Evolutionary conservation across 2,113 vertebrate genomes (phyloP).

Genomic region (Falcunculus frontatus): DNA sequence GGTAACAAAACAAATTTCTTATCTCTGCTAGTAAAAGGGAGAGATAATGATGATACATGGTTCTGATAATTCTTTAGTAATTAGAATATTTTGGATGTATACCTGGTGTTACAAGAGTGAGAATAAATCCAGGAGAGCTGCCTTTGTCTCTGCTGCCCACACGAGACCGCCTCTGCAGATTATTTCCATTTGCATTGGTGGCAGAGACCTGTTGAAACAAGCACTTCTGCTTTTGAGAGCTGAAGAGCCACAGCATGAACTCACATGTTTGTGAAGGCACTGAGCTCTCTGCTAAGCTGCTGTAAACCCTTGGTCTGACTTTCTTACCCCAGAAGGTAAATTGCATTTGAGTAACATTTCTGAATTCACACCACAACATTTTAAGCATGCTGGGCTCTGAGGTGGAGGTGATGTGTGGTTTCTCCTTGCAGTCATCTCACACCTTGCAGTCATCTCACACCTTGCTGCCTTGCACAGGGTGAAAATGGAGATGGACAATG

Average conservation of each 20-base stretch:
- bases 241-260: not conserved
- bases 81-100: not conserved
- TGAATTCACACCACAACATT: not conserved
- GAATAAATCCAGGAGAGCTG: not conserved
- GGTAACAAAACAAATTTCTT: conserved; percentile 77
- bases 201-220: not conserved
- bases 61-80: not conserved
- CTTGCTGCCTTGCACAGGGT: not conserved
- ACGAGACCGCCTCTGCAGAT: not conserved
- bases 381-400: not conserved
- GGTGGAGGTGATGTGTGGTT: not conserved
- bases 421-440: not conserved
- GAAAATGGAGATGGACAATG: not conserved
- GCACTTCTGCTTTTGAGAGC: not conserved
- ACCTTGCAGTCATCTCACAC: not conserved
- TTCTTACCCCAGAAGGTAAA: not conserved
- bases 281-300: not conserved
- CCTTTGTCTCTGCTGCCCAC: not conserved
- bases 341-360: not conserved
- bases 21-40: not conserved
- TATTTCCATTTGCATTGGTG: not conserved
- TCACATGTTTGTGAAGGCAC: not conserved
- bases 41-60: not conserved
- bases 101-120: not conserved
- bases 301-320: not conserved